Base-by-base conservation (phyloP, 2,888 invertebrate genomes). In the Zygothrica quintamaculata region DNA sequence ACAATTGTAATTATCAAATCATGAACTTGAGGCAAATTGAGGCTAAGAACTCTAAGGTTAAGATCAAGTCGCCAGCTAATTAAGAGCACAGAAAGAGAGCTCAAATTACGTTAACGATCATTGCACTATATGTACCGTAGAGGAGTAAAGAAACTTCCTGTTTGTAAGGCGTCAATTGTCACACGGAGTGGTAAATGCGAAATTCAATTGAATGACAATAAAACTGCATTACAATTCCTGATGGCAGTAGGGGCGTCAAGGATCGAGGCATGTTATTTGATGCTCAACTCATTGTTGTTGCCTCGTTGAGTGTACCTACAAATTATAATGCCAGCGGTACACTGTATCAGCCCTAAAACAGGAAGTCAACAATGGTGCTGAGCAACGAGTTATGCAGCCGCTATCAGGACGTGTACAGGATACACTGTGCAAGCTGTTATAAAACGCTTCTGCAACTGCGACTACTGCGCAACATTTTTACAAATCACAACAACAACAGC, bases 151-250 rank as follows among this genome's bases (percentile, higher is more conserved):
- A 72, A 71, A 77, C 82, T 76, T 84, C 74, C 87, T 82, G 84
- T 86, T 84, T 80, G 62, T 39, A 44, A 84, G 82, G 87, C 87
- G 82, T 87, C 87, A 87, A 82, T 73, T 82, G 81, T 87, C 82
- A 87, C 76, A 77, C 78, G 62, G 36, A 47, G 25, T 51, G n/a
- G 74, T 68, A 69, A 84, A 84, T 77, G 85, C 85, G 82, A 84
- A n/a, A 87, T 84, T 76, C 88, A 89, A 89, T 89, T 88, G 88
- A 89, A 88, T 87, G 77, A 84, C 89, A 89, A 89, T 89, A 82
- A 89, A 84, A 77, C 46, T 71, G 77, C 84, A 79, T 61, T 77
- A n/a, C 66, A 58, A 51, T 59, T 44, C 42, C 57, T 51, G 48
- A 58, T 9, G 29, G 29, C 37, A 16, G 40, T 61, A 40, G 70